A percentile compares a stretch with the other conserved stretches of the same genome.
Conservation (phyloP, 2,888 invertebrate species). For the Caenorhabditis doughertyi region DNA sequence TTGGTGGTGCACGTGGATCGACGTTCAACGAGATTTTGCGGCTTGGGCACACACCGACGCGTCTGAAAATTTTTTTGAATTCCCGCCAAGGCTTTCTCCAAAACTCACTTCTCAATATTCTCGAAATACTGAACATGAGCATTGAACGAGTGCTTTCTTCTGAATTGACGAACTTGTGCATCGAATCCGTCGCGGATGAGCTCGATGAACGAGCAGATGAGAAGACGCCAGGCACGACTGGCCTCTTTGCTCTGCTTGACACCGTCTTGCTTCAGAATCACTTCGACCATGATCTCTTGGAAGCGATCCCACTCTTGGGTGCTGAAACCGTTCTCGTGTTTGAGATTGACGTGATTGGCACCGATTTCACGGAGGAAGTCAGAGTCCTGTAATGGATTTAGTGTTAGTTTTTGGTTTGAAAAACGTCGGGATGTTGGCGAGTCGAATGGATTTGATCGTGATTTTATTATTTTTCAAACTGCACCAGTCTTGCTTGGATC, state of each 20-base stretch:
- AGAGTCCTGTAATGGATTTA: slow-evolving; percentile 66
- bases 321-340: slow-evolving; percentile 66
- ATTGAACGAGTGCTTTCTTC: slow-evolving; percentile 74
- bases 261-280: slow-evolving; percentile 79
- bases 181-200: slow-evolving; percentile 79
- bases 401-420: too few species aligned
- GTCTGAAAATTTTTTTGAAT: slow-evolving; percentile 46
- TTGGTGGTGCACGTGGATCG: slow-evolving; percentile 47
- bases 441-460: too few species aligned
- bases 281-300: slow-evolving; percentile 75
- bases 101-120: slow-evolving; percentile 66
- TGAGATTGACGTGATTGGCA: slow-evolving; percentile 66
- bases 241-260: slow-evolving; percentile 80
- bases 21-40: slow-evolving; percentile 68
- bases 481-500: too few species aligned
- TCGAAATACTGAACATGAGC: slow-evolving; percentile 74
- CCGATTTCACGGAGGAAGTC: slow-evolving; percentile 70
- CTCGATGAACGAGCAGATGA: slow-evolving; percentile 79
- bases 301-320: slow-evolving; percentile 67
- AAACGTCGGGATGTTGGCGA: too few species aligned
- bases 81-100: background rate
- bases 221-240: slow-evolving; percentile 77
- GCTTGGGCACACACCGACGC: slow-evolving; percentile 66
- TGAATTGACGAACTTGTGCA: slow-evolving; percentile 65
- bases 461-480: too few species aligned